Percentiles rank a stretch among this genome's conserved stretches.
Evolutionary conservation across 2,888 invertebrate genomes (phyloP).

Genomic region (Cinara cedri): DNA sequence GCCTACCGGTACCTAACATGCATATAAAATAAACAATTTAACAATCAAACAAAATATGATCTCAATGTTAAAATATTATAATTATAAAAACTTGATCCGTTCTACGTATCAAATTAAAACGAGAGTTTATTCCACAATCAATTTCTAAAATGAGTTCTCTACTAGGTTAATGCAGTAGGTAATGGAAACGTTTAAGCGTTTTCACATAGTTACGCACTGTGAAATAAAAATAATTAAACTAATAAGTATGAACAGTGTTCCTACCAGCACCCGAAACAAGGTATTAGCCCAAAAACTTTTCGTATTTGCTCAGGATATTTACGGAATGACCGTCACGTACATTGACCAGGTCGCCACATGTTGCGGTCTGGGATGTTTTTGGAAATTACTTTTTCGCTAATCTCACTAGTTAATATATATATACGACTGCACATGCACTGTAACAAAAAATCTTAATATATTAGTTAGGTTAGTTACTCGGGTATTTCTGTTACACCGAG

Average conservation of each 20-base stretch:
- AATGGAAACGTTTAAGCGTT: slow-evolving; percentile 12
- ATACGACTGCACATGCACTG: no score
- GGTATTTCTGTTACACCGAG: no score
- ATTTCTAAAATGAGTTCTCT: slow-evolving; percentile 13
- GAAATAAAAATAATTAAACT: slow-evolving; percentile 1
- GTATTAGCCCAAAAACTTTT: slow-evolving; percentile 10
- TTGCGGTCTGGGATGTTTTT: slow-evolving; percentile 63
- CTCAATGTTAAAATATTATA: no score
- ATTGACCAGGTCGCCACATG: slow-evolving; percentile 63
- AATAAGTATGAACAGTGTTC: slow-evolving; percentile 10
- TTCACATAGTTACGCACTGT: slow-evolving; percentile 2
- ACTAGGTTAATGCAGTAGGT: slow-evolving; percentile 1
- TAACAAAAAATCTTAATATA: neutral
- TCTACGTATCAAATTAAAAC: neutral
- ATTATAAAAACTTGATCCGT: neutral
- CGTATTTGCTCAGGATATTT: slow-evolving; percentile 5
- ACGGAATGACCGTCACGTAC: slow-evolving; percentile 63
- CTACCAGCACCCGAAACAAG: neutral
- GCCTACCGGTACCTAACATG: no score
- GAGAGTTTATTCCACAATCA: neutral
- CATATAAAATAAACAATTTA: no score
- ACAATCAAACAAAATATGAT: no score
- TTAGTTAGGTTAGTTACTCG: neutral
- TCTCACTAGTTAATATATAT: neutral
- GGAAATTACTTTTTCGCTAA: slow-evolving; percentile 63